Evolutionary conservation across 2,113 vertebrate genomes (phyloP).

Genomic region (Catharus fuscescens): DNA sequence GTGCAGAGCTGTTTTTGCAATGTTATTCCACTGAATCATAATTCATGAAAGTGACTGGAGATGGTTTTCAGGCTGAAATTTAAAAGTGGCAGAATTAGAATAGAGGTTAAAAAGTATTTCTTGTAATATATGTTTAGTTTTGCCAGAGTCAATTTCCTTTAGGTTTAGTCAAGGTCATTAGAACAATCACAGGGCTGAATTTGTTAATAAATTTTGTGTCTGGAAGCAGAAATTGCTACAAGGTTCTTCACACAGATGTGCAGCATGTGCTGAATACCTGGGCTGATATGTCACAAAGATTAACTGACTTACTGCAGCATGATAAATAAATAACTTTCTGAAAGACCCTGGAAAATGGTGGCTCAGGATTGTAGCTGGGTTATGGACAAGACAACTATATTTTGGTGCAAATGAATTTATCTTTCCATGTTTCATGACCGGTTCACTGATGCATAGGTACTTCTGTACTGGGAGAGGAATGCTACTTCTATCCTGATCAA

Average conservation of each 20-base stretch:
- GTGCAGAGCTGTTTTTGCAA: not conserved
- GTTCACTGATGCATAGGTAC: not conserved
- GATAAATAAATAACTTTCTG: not conserved
- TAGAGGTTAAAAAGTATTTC: not conserved
- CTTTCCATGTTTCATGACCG: not conserved
- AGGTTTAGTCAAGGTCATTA: constrained; percentile 31
- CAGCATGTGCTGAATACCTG: not conserved
- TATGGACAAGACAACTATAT: not conserved
- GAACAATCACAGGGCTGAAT: not conserved
- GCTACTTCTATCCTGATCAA: not conserved
- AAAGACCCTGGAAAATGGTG: not conserved
- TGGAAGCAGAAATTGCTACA: not conserved
- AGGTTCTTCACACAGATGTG: not conserved
- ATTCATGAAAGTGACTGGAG: not conserved
- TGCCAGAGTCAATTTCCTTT: not conserved
- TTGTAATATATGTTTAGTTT: not conserved
- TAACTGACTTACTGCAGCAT: not conserved
- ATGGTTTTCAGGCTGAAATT: not conserved
- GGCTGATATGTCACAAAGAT: not conserved
- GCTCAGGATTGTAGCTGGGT: not conserved
- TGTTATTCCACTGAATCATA: not conserved
- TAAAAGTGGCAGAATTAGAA: not conserved
- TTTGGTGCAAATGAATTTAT: not conserved
- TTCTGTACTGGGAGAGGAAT: not conserved
- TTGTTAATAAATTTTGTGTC: not conserved